Percentiles rank a stretch among this genome's conserved stretches.
phyloP scores from a whole-genome alignment of 2,888 invertebrate species.

The Hoplodrina blanda region DNA sequence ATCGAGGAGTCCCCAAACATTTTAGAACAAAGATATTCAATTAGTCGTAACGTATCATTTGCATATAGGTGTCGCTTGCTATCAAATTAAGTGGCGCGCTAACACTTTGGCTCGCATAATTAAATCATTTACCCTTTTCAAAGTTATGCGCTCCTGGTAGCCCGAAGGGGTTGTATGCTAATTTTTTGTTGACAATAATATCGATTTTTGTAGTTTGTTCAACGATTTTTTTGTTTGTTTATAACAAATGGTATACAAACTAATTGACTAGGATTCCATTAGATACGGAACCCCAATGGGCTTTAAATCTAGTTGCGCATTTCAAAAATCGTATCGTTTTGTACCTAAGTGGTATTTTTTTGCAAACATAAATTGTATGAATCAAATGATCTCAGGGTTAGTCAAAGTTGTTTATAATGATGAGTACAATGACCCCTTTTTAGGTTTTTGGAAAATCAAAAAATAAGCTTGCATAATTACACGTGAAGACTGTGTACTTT shows the following conservation, averaged over 20 bases:
- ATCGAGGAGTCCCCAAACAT: conserved; percentile 73
- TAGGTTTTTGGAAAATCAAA: too few species aligned
- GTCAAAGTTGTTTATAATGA: too few species aligned
- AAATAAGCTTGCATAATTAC: too few species aligned
- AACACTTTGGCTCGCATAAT: conserved; percentile 84
- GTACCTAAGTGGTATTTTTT: too few species aligned
- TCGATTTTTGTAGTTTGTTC: conserved; percentile 20
- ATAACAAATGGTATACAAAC: neutral
- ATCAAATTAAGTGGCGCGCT: conserved; percentile 87
- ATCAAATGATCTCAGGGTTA: too few species aligned
- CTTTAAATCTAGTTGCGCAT: too few species aligned
- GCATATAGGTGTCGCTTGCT: conserved; percentile 88
- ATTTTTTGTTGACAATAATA: conserved; percentile 50
- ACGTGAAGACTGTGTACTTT: too few species aligned
- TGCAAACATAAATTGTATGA: too few species aligned
- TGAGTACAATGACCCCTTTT: too few species aligned
- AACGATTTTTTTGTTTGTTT: neutral
- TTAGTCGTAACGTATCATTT: conserved; percentile 87
- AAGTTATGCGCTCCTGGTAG: conserved; percentile 73
- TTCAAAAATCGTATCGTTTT: too few species aligned
- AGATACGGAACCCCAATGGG: too few species aligned
- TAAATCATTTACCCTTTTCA: conserved; percentile 83
- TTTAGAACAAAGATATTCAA: conserved; percentile 87
- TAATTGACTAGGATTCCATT: too few species aligned
- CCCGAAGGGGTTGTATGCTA: conserved; percentile 59